A percentile compares a stretch with the other conserved stretches of the same genome.
Conservation (phyloP, 2,113 vertebrate species). For the Heterocephalus glaber region DNA sequence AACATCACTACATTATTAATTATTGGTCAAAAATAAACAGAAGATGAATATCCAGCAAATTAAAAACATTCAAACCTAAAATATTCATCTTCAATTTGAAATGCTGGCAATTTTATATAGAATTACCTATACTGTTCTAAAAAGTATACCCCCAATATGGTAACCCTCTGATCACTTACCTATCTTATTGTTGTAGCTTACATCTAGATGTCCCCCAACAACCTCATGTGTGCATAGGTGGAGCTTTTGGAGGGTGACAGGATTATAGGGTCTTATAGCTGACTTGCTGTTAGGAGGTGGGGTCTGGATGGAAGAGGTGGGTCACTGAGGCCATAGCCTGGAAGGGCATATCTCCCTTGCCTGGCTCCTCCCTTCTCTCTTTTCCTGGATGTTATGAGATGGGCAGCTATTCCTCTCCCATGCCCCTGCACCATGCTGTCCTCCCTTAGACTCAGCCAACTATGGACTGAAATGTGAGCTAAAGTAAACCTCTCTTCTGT, state of each 20-base stretch:
- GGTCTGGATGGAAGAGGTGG: neutral
- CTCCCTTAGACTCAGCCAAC: neutral
- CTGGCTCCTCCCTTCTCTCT: neutral
- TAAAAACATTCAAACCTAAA: constrained; percentile 44
- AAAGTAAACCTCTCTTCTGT: neutral
- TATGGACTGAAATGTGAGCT: neutral
- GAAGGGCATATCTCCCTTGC: neutral
- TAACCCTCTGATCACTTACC: neutral
- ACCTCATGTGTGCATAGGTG: neutral
- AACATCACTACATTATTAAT: neutral
- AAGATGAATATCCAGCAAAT: neutral
- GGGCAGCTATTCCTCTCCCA: neutral
- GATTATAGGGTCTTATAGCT: neutral
- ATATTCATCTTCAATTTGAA: constrained; percentile 2
- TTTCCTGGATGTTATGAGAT: neutral
- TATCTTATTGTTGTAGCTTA: neutral
- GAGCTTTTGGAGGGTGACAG: neutral
- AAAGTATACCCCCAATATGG: neutral
- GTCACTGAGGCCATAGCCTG: neutral
- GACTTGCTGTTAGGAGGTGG: neutral
- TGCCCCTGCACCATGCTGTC: neutral
- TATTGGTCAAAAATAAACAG: constrained; percentile 34
- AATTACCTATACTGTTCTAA: constrained; percentile 27
- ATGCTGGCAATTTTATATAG: neutral
- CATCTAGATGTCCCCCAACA: neutral